A percentile compares a stretch with the other conserved stretches of the same genome.
Evolutionary conservation across 2,113 vertebrate species (phyloP).

Genomic region (Turnix velox): DNA sequence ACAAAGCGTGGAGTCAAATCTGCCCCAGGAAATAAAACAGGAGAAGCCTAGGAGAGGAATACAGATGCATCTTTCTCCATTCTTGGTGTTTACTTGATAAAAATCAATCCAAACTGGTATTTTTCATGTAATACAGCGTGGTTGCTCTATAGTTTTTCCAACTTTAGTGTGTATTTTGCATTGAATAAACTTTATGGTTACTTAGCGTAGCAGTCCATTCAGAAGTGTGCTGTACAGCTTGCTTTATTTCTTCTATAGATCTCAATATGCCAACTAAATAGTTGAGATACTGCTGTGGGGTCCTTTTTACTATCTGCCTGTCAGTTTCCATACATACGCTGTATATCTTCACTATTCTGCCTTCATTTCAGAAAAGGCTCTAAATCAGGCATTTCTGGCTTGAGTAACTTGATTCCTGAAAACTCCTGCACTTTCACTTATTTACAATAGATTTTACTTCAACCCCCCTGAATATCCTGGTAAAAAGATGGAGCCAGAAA

Average conservation of each 20-base stretch:
- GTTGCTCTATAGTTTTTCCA: neutral
- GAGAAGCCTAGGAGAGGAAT: neutral
- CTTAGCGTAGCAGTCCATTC: neutral
- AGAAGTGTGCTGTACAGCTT: neutral
- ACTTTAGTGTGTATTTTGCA: neutral
- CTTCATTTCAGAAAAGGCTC: neutral
- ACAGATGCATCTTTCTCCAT: neutral
- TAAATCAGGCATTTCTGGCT: neutral
- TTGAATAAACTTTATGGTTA: neutral
- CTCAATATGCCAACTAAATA: neutral
- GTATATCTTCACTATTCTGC: neutral
- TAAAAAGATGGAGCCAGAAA: neutral
- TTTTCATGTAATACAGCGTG: neutral
- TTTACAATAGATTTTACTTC: neutral
- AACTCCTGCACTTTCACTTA: neutral
- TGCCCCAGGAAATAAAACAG: neutral
- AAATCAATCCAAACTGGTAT: neutral
- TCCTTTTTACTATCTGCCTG: neutral
- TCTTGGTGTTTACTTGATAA: rapidly evolving
- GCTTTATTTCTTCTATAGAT: neutral
- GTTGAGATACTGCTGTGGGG: neutral
- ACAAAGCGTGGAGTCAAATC: neutral
- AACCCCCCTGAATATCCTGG: neutral
- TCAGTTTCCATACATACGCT: neutral
- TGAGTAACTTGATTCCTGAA: neutral